A percentile compares a stretch with the other conserved stretches of the same genome.
Evolutionary conservation across 2,113 vertebrate genomes (phyloP).

Genomic region (Bubalus kerabau): DNA sequence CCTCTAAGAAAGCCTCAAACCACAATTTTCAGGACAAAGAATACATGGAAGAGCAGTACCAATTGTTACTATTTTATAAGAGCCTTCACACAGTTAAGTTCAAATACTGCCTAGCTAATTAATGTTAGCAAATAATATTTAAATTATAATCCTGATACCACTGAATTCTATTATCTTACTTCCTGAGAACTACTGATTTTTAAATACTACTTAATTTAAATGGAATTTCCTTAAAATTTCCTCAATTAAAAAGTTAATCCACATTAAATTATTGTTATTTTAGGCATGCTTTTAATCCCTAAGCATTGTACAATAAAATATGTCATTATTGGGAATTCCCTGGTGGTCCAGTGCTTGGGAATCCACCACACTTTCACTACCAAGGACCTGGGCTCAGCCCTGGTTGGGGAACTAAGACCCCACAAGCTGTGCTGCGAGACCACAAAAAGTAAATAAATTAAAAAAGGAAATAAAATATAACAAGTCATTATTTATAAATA

Average conservation of each 20-base stretch:
- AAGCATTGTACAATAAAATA: not conserved
- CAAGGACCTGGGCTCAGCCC: not conserved
- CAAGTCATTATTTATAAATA: constrained; percentile 22
- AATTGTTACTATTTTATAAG: not conserved
- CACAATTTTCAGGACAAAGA: not conserved
- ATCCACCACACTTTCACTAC: not conserved
- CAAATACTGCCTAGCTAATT: not conserved
- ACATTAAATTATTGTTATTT: not conserved
- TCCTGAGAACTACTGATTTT: not conserved
- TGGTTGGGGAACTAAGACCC: not conserved
- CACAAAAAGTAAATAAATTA: not conserved
- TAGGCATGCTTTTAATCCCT: constrained; percentile 2
- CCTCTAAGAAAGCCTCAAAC: not conserved
- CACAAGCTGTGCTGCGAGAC: not conserved
- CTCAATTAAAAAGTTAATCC: not conserved
- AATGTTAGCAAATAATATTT: not conserved
- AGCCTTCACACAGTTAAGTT: not conserved
- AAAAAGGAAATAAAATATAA: not conserved
- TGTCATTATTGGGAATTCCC: not conserved
- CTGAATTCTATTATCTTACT: constrained; percentile 9
- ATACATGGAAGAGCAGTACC: not conserved
- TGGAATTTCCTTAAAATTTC: not conserved
- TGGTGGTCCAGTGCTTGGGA: not conserved
- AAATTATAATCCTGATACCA: not conserved
- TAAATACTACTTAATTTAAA: not conserved